Evolutionary conservation across 2,888 invertebrate genomes (phyloP).

Genomic region (Platynereis dumerilii): DNA sequence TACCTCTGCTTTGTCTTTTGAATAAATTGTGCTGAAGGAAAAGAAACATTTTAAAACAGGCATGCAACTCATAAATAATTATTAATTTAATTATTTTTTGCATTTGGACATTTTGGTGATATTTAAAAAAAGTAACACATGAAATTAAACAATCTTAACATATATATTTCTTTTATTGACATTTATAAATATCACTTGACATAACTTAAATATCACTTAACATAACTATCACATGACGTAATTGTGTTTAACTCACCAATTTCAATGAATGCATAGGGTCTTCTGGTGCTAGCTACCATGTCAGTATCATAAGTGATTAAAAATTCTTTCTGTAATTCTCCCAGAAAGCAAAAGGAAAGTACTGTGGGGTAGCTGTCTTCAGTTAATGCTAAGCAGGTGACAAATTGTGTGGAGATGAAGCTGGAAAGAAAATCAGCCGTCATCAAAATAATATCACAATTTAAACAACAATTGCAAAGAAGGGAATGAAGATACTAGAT

Average conservation of each 20-base stretch:
- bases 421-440: constrained; percentile 35
- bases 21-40: constrained; percentile 44
- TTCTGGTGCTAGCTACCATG: constrained; percentile 55
- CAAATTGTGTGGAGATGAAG: constrained; percentile 59
- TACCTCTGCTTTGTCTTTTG: constrained; percentile 50
- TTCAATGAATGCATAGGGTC: constrained; percentile 65
- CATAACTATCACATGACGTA: no score
- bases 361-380: constrained; percentile 63
- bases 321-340: constrained; percentile 65
- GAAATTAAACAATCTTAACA: background rate
- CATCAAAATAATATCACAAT: no score
- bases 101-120: background rate
- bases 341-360: constrained; percentile 64
- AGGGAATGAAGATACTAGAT: no score
- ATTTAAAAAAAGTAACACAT: background rate
- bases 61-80: no score
- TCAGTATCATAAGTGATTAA: constrained; percentile 57
- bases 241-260: constrained; percentile 64
- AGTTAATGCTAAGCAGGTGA: constrained; percentile 62
- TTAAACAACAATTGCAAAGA: no score
- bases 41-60: background rate
- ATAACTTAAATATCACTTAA: background rate
- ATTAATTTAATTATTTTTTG: no score
- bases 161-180: no score
- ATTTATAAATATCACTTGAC: background rate